Evolutionary conservation across 2,797 vertebrate species (phyloP).

Genomic region (Tapera naevia): DNA sequence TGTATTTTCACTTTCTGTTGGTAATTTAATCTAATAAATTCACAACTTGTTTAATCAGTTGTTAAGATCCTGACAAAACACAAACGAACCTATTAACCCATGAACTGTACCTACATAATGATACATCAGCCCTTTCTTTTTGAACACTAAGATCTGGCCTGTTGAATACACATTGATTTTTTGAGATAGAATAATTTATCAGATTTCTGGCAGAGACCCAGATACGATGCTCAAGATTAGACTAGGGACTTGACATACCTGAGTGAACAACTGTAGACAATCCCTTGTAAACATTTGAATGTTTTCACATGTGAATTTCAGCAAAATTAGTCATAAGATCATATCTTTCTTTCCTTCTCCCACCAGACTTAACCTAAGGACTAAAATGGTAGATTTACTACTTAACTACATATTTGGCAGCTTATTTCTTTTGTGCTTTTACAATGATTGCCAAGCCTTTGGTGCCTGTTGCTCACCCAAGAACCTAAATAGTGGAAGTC

Average conservation of each 20-base stretch:
- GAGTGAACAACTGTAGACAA: conserved; percentile 12
- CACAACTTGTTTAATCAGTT: not conserved
- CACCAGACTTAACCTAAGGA: not conserved
- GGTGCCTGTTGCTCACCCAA: not conserved
- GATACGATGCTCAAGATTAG: conserved; percentile 19
- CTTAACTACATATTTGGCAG: not conserved
- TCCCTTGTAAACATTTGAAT: conserved; percentile 11
- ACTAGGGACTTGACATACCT: conserved; percentile 6
- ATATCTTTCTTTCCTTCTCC: conserved; percentile 39
- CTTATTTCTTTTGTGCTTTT: not conserved
- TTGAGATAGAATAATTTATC: not conserved
- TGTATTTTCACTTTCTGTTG: not conserved
- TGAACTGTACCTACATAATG: not conserved
- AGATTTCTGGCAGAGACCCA: not conserved
- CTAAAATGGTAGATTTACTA: not conserved
- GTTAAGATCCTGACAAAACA: not conserved
- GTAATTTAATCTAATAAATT: not conserved
- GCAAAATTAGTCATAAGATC: conserved; percentile 62
- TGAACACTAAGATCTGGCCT: not conserved
- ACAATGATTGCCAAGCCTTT: not conserved
- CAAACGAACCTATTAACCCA: not conserved
- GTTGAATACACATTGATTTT: not conserved
- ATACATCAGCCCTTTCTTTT: not conserved
- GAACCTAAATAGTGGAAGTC: not conserved
- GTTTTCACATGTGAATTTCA: conserved; percentile 60